Evolutionary conservation across 1,140 invertebrate species (phyloP), one percentile per base, ranked within the genome.

Genomic region (Hetaerina americana): DNA sequence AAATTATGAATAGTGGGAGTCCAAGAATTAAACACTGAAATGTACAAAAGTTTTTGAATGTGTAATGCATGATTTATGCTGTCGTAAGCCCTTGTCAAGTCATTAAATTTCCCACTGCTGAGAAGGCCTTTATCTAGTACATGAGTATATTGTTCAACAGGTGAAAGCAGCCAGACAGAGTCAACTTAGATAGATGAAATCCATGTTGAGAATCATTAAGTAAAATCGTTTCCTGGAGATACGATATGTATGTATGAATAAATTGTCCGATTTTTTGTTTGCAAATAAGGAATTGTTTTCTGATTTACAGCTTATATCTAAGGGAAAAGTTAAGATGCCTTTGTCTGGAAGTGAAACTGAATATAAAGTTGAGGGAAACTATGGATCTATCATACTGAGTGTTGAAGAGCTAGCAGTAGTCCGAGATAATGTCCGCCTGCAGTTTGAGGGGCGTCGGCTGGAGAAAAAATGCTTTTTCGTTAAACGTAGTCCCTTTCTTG

Each of bases 401-500:
- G 84, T 84, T 22, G 83, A 85, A 76, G 86, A 87, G 76, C 77
- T 87, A 27, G 82, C 77, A 12, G 74, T 76, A 3, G 77, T 78
- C 66, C 81, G 83, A 75, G 85, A 85, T 79, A 86, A 85, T 80
- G 84, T 85, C 66, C 76, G 69, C 68, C 76, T 79, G 68, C 78
- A 79, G 73, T 82, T 82, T 74, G 75, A 70, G 75, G 80, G 78
- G 24, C 72, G 73, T 70, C 72, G 74, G 26, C 72, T 81, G 24
- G 78, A 79, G 29, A 77, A 79, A 66, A 79, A 83, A 78, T 83
- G 85, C 76, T 84, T 83, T 74, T 77, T 86, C 74, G 82, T 82
- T 5, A 84, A 81, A 77, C 86, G 82, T 28, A 84, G 85, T 77
- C 85, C 85, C 8, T 87, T 86, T 76, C 77, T 87, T 67, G 85